A percentile compares a stretch with the other conserved stretches of the same genome.
Evolutionary conservation across 1,140 invertebrate species (phyloP).

Genomic region (Drosophila busckii): DNA sequence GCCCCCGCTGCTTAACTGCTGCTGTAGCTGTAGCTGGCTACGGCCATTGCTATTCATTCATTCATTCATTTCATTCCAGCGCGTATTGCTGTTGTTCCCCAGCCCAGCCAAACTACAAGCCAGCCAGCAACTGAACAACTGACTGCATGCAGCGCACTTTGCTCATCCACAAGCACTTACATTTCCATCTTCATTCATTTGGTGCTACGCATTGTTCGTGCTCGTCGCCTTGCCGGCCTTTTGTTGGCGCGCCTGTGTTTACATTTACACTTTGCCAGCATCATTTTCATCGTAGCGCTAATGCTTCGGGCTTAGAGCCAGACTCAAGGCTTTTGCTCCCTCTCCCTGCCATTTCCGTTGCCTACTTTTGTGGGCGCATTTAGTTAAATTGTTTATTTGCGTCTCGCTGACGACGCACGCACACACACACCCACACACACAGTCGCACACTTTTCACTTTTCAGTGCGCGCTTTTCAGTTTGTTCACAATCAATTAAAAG

Average conservation of each 20-base stretch:
- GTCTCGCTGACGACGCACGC: not conserved
- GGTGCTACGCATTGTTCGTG: slow-evolving; percentile 67
- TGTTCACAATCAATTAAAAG: slow-evolving; percentile 74
- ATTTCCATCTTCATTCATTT: slow-evolving; percentile 47
- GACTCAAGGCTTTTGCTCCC: slow-evolving; percentile 6
- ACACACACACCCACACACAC: too few species aligned
- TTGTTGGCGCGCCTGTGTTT: slow-evolving; percentile 67
- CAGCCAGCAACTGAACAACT: not conserved
- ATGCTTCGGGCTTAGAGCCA: slow-evolving; percentile 42
- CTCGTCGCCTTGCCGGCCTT: slow-evolving; percentile 65
- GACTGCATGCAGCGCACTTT: not conserved
- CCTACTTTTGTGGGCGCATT: slow-evolving; percentile 74
- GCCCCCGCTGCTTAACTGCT: not conserved
- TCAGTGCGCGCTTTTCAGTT: slow-evolving; percentile 63
- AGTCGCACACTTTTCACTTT: too few species aligned
- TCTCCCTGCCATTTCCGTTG: slow-evolving; percentile 30
- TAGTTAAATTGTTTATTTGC: slow-evolving; percentile 76
- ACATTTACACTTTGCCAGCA: slow-evolving; percentile 72
- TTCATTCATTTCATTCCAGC: slow-evolving; percentile 51
- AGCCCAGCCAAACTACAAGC: too few species aligned
- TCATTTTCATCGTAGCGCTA: slow-evolving; percentile 57
- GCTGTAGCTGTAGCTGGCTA: slow-evolving; percentile 15
- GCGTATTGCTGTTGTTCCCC: not conserved
- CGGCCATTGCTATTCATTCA: slow-evolving; percentile 60
- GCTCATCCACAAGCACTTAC: not conserved